Base-by-base conservation (phyloP, 2,113 vertebrate species). In the Oriolus oriolus region DNA sequence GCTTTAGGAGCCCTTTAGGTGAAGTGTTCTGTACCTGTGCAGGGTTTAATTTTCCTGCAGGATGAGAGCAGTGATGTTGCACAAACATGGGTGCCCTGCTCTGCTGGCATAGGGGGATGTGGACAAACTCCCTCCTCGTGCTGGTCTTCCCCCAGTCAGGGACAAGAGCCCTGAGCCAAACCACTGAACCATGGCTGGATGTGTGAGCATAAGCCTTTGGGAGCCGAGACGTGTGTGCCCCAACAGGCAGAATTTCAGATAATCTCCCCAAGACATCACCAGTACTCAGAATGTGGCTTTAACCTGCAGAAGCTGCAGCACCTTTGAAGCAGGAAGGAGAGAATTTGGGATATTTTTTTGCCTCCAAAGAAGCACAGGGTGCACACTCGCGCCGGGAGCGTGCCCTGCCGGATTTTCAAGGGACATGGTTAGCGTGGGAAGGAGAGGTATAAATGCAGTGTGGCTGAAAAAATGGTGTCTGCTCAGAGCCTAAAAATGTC, bases 311-410 rank as follows among this genome's bases (percentile, higher is more conserved):
- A 91, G 15, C 66, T 81, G 56, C 41, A 75, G 54, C 26, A 41
- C 16, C 41, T 85, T 26, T 45, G 70, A 73, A 70, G 70, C 37
- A 84, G 42, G 47, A 17, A 53, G n/a, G 59, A 52, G 47, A 50
- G 19, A 33, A 39, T 65, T 49, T 33, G 45, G 54, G n/a, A 19
- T 50, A 2, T 57, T 39, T 74, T 52, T 74, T 33, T 9, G 13
- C 54, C 30, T 37, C 35, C 2, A 1, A 47, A 89, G 70, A 17
- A 83, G 49, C 9, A 3, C 19, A 24, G 49, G 16, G 59, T 13
- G 14, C 4, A 3, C 21, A 14, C 31, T 3, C 2, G 27, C 66
- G 15, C 59, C 0, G 0, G 35, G 69, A 77, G 60, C 31, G 3
- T 42, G 52, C n/a, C 63, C 69, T 71, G 65, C 11, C 5, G 3